Evolutionary conservation across 2,888 invertebrate species (phyloP), one percentile per base, ranked within the genome.

Genomic region (Plebejus anna): DNA sequence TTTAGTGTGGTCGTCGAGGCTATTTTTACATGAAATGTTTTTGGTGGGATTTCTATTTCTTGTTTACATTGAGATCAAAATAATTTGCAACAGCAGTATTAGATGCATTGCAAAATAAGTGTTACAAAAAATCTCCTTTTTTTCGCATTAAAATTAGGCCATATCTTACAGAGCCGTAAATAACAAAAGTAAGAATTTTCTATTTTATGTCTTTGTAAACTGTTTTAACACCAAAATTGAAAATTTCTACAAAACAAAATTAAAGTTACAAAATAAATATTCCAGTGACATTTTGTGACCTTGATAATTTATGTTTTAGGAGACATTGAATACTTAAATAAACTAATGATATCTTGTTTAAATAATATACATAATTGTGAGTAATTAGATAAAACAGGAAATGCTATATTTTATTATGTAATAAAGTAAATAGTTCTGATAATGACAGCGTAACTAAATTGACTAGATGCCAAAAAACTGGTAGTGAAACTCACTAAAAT

Each of bases 301-400:
- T 55, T 73, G 51, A 0, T 36, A 13, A 13, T 4, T 66, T 66
- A 61, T 55, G 16, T 55, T 55, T 55, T 55, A 51, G 55, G 16
- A 55, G 55, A 55, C 22, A 61, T 61, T 7, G 4, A 61, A 61
- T 28, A 28, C 61, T 28, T 22, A 6, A 70, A n/a, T 70, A 70
- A 70, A 70, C 16, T n/a, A 59, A 70, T 70, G 36, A 22, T 72
- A 72, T 72, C 72, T 73, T 55, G 55, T 73, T 51, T 55, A 5
- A 32, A 55, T 73, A 73, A 73, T 55, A 32, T 32, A 55, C 13
- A 2, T 28, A 72, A 51, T 13, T 13, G 6, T 55, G 2, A 9
- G 28, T 51, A 73, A 55, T 73, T 55, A 32, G 73, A 73, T 55
- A 73, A 73, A 47, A 73, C 73, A 55, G 51, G 73, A 73, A 51